Conservation (phyloP, 1,140 invertebrate genomes). For the Cyclargus thomasi region DNA sequence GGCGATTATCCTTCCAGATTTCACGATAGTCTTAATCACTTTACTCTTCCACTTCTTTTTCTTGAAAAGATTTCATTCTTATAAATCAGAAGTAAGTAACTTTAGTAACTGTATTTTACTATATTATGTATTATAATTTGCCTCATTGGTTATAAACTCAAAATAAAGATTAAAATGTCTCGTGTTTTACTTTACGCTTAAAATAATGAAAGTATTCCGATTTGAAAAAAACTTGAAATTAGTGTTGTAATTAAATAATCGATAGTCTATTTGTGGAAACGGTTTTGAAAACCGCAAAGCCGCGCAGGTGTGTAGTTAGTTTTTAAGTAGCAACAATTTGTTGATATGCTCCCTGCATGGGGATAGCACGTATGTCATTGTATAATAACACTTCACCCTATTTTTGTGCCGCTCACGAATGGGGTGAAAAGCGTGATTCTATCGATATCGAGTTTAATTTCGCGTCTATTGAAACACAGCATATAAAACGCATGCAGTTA, state of each 20-base stretch:
- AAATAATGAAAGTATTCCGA: neutral
- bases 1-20: slow-evolving; percentile 7
- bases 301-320: slow-evolving; percentile 19
- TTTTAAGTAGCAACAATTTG: slow-evolving; percentile 27
- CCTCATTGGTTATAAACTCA: too few relatives aligned
- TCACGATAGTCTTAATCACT: slow-evolving; percentile 2
- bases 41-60: neutral
- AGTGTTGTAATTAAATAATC: neutral
- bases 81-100: neutral
- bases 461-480: neutral
- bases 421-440: slow-evolving; percentile 7
- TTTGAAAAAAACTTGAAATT: too few relatives aligned
- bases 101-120: neutral
- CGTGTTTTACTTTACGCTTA: neutral
- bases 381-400: slow-evolving; percentile 27
- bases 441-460: slow-evolving; percentile 18
- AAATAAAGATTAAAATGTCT: too few relatives aligned
- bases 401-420: slow-evolving; percentile 21
- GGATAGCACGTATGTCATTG: slow-evolving; percentile 32
- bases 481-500: neutral
- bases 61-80: slow-evolving; percentile 7
- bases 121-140: too few relatives aligned
- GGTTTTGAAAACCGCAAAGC: slow-evolving; percentile 10
- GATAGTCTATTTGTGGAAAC: neutral
- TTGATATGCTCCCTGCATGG: slow-evolving; percentile 20